Percentiles rank a stretch among this genome's conserved stretches.
phyloP scores from a whole-genome alignment of 2,113 vertebrate species.

The Microcebus tavaratra region DNA sequence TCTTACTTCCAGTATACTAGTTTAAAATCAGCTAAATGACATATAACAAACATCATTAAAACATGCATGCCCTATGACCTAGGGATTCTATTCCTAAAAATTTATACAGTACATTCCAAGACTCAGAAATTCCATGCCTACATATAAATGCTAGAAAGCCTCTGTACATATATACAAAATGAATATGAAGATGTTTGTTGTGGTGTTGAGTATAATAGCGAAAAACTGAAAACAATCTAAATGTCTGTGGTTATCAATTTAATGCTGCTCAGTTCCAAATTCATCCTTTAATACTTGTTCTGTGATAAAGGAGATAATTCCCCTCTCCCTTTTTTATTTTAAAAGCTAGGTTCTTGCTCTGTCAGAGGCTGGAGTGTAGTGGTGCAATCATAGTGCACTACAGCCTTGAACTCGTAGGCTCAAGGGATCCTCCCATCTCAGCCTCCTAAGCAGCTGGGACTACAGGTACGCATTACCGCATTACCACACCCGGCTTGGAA shows the following conservation, averaged over 20 bases:
- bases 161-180: not conserved
- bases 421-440: too few relatives aligned
- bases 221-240: constrained; percentile 12
- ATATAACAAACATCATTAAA: constrained; percentile 6
- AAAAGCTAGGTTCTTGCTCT: too few relatives aligned
- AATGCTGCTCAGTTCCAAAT: constrained; percentile 2
- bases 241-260: not conserved
- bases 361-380: too few relatives aligned
- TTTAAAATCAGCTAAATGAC: not conserved
- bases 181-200: not conserved
- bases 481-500: too few relatives aligned
- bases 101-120: not conserved
- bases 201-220: not conserved
- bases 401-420: too few relatives aligned
- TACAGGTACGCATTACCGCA: too few relatives aligned
- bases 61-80: not conserved
- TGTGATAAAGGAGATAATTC: not conserved
- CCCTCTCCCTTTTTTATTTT: too few relatives aligned
- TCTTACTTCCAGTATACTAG: not conserved
- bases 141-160: not conserved
- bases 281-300: not conserved
- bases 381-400: too few relatives aligned
- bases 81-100: constrained; percentile 20
- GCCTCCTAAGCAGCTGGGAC: too few relatives aligned
- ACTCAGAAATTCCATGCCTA: not conserved